Evolutionary conservation across 2,888 invertebrate species (phyloP).

Genomic region (Tenthredo livida): DNA sequence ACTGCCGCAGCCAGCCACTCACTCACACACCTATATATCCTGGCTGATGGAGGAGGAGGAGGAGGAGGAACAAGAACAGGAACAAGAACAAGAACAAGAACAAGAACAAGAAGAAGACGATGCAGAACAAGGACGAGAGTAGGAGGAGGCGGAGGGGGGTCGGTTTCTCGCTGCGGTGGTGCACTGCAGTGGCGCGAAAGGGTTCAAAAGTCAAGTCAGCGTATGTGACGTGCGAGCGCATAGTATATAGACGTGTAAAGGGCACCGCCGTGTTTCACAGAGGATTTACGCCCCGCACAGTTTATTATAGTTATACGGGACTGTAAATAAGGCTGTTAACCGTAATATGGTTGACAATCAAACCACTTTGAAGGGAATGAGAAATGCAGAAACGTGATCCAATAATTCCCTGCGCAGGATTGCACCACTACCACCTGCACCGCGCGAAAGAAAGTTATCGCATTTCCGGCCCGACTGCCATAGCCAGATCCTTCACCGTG

Average conservation of each 20-base stretch:
- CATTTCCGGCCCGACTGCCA: not conserved
- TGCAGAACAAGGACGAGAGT: not conserved
- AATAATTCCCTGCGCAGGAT: constrained; percentile 5
- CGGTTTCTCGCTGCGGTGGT: not conserved
- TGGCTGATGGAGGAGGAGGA: not conserved
- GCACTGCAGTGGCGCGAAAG: constrained; percentile 26
- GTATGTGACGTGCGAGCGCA: constrained; percentile 17
- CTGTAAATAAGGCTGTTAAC: constrained; percentile 50
- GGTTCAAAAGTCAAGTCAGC: constrained; percentile 52
- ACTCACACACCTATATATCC: not conserved
- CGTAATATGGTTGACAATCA: constrained; percentile 50
- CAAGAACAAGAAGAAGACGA: not conserved
- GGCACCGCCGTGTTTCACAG: constrained; percentile 40
- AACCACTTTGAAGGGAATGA: constrained; percentile 34
- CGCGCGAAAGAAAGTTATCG: not conserved
- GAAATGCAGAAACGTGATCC: not conserved
- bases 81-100: not conserved
- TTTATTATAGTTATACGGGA: constrained; percentile 24
- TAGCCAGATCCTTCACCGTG: not conserved
- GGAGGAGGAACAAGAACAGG: too few relatives aligned
- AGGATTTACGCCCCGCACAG: constrained; percentile 35
- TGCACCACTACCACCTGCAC: not conserved
- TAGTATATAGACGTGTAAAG: constrained; percentile 11
- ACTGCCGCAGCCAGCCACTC: not conserved
- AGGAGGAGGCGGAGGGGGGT: not conserved